phyloP scores from a whole-genome alignment of 2,888 invertebrate genomes.

The Piscicola geometra region DNA sequence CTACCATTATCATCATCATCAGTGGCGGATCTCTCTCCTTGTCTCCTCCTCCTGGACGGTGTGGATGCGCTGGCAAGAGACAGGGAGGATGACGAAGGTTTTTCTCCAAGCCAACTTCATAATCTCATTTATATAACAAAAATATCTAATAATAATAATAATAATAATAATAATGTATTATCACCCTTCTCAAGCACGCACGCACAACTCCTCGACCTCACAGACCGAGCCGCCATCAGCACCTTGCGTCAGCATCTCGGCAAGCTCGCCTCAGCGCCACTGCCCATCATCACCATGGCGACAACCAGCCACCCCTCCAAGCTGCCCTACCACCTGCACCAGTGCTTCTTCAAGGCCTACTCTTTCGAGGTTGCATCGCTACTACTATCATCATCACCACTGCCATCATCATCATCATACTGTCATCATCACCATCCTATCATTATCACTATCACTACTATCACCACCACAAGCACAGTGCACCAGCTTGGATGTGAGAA shows the following conservation, averaged over 20 bases:
- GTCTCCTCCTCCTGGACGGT: background rate
- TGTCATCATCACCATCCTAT: too few species aligned
- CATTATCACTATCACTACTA: too few species aligned
- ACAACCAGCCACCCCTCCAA: background rate
- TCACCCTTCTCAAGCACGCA: too few species aligned
- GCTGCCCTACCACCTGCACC: background rate
- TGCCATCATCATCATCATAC: background rate
- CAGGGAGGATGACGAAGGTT: slow-evolving; percentile 1
- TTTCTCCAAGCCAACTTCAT: too few species aligned
- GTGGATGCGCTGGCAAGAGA: background rate
- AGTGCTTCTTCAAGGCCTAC: slow-evolving; percentile 3
- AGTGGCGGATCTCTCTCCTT: background rate
- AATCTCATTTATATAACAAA: too few species aligned
- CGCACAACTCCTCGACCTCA: too few species aligned
- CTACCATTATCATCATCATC: background rate
- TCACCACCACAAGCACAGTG: background rate
- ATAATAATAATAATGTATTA: too few species aligned
- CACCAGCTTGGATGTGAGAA: background rate
- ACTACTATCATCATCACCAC: too few species aligned
- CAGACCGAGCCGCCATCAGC: slow-evolving; percentile 8
- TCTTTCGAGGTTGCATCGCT: background rate
- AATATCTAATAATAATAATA: too few species aligned
- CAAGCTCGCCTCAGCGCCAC: background rate
- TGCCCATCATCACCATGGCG: background rate
- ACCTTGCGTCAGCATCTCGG: background rate